Conservation (phyloP, 2,888 invertebrate genomes). For the Hylaea fasciaria region DNA sequence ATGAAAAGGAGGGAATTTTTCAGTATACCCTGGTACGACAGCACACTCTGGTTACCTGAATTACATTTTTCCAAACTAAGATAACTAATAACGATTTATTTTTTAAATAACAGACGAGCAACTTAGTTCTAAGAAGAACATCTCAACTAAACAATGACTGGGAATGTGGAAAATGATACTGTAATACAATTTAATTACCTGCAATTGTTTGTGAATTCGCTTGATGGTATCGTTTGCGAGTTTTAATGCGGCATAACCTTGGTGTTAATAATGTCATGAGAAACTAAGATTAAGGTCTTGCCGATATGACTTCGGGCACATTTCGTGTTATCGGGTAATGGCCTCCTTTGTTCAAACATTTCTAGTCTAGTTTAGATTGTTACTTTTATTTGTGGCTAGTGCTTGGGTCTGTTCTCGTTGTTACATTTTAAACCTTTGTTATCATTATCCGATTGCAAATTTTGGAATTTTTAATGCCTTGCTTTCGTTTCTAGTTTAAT, state of each 20-base stretch:
- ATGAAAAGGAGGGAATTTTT: conserved; percentile 5
- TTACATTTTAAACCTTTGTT: no score
- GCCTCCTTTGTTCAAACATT: conserved; percentile 18
- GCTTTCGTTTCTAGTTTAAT: no score
- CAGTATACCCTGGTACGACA: background rate
- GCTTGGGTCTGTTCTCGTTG: background rate
- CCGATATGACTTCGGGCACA: conserved; percentile 19
- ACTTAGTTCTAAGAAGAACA: conserved; percentile 16
- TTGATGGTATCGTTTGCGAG: conserved; percentile 27
- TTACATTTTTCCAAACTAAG: background rate
- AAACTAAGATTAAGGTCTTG: conserved; percentile 19
- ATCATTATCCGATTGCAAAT: no score
- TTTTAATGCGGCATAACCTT: conserved; percentile 35
- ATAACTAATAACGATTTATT: background rate
- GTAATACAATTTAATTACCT: conserved; percentile 35
- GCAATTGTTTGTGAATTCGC: conserved; percentile 36
- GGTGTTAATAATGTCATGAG: conserved; percentile 32
- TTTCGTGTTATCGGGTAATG: conserved; percentile 6
- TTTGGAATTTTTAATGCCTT: no score
- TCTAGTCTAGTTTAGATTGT: background rate
- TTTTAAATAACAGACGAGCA: background rate
- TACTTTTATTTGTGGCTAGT: background rate
- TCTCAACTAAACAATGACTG: conserved; percentile 33
- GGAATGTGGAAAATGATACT: conserved; percentile 34
- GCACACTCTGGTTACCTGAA: background rate